phyloP scores from a whole-genome alignment of 1,140 invertebrate species.

The Aphaenogaster floridana region DNA sequence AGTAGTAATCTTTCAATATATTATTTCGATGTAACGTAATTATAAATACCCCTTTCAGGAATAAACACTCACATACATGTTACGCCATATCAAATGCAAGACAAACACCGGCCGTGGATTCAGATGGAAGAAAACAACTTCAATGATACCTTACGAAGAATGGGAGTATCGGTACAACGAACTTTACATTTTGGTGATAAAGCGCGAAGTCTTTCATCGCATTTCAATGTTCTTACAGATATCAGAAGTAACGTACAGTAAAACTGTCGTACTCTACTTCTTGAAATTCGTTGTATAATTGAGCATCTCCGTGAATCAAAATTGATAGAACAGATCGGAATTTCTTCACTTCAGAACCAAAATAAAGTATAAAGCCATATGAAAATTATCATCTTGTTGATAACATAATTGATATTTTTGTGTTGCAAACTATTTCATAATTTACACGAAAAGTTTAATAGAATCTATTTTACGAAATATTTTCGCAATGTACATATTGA shows the following conservation, averaged over 20 bases:
- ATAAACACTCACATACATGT: conserved; percentile 92
- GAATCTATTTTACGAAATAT: conserved; percentile 14
- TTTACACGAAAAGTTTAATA: conserved; percentile 26
- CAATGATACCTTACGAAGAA: conserved; percentile 89
- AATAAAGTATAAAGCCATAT: conserved; percentile 15
- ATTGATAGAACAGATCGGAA: not conserved
- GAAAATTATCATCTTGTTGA: not conserved
- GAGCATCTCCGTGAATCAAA: not conserved
- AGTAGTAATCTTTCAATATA: conserved; percentile 12
- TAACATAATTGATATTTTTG: not conserved
- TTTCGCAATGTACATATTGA: not conserved
- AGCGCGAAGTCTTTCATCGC: conserved; percentile 88
- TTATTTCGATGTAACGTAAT: conserved; percentile 14
- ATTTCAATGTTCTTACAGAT: conserved; percentile 90
- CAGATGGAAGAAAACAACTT: conserved; percentile 93
- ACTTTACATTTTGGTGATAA: conserved; percentile 90
- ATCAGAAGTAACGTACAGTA: conserved; percentile 80
- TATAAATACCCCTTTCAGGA: conserved; percentile 81
- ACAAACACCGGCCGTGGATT: conserved; percentile 93
- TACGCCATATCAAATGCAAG: conserved; percentile 94
- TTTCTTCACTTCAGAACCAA: conserved; percentile 22
- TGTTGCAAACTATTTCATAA: conserved; percentile 4
- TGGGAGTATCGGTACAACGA: conserved; percentile 89
- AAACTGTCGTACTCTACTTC: not conserved
- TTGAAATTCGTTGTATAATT: not conserved